Evolutionary conservation across 1,140 invertebrate species (phyloP), one percentile per base, ranked within the genome.

Genomic region (Drosophila trapezifrons): DNA sequence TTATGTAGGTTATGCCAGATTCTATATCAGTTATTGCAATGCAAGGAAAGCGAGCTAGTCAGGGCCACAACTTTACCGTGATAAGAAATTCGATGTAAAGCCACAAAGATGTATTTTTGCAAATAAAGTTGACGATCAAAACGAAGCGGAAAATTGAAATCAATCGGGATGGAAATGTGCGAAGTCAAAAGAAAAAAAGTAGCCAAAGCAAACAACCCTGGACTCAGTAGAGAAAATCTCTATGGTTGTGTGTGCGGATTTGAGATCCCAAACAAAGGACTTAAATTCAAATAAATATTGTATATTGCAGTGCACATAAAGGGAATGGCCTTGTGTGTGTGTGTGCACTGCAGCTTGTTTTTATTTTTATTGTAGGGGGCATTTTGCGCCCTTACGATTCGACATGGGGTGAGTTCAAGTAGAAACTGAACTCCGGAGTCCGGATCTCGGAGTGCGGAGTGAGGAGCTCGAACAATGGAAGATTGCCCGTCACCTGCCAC

Each of bases 401-500:
- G 90, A 82, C 80, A 91, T 89, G 90, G 90, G 89, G 90, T 91
- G 87, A 89, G 83, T 90, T 62, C 72, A 67, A 80, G 83, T 87
- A 52, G 76, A 66, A 51, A 66, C 60, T 49, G 60, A 66, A 20
- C 60, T 67, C 59, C 55, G 55, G 20, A 20, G 43, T 67, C 59
- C 55, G 55, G 20, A 42, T 20, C 59, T 20, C 60, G 52, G 32
- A 29, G 52, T 63, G 32, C 57, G 64, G 58, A 49, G 57, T 12
- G 17, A 25, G 42, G n/a, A 45, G 46, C 15, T 29, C 66, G 62
- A 87, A 84, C 76, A 90, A 86, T 84, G 75, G 71, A 86, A 87
- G 90, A 91, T 91, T 91, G 79, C 75, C 81, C 89, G 90, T 91
- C 90, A 91, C 90, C 90, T 91, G 90, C 90, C 90, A 91, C 64